Evolutionary conservation across 1,140 invertebrate genomes (phyloP).

Genomic region (Lineus longissimus): DNA sequence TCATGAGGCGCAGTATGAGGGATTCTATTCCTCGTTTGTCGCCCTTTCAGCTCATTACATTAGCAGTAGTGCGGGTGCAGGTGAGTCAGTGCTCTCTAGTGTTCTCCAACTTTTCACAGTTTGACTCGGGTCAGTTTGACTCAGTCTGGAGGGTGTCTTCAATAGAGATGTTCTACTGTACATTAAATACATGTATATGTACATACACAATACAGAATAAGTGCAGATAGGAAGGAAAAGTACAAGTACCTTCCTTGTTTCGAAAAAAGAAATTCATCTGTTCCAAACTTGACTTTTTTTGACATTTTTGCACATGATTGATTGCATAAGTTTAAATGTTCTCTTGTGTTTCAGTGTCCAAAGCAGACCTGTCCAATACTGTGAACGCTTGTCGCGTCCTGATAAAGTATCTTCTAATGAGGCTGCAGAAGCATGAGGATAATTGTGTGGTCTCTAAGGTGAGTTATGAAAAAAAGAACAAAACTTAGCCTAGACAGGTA

Average conservation of each 20-base stretch:
- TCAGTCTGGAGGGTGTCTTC: too few species aligned
- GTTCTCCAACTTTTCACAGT: slow-evolving; percentile 15
- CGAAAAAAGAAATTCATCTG: too few species aligned
- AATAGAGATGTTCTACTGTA: too few species aligned
- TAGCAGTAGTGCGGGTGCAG: slow-evolving; percentile 62
- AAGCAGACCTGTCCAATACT: slow-evolving; percentile 60
- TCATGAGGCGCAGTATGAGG: slow-evolving; percentile 70
- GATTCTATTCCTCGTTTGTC: slow-evolving; percentile 74
- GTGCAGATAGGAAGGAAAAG: too few species aligned
- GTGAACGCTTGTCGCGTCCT: slow-evolving; percentile 61
- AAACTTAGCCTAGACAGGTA: too few species aligned
- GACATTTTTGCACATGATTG: too few species aligned
- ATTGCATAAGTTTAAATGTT: too few species aligned
- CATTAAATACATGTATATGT: too few species aligned
- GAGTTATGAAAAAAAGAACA: too few species aligned
- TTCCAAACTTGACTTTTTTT: too few species aligned
- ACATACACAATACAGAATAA: too few species aligned
- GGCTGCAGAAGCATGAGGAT: slow-evolving; percentile 53
- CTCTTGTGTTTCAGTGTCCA: slow-evolving; percentile 58
- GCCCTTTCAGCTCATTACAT: slow-evolving; percentile 73
- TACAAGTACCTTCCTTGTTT: too few species aligned
- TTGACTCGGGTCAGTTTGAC: neutral
- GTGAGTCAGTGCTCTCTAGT: slow-evolving; percentile 58
- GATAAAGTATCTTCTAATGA: slow-evolving; percentile 59
- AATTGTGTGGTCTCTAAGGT: slow-evolving; percentile 49